Evolutionary conservation across 2,888 invertebrate genomes (phyloP).

Genomic region (Zygogramma bicolorata): DNA sequence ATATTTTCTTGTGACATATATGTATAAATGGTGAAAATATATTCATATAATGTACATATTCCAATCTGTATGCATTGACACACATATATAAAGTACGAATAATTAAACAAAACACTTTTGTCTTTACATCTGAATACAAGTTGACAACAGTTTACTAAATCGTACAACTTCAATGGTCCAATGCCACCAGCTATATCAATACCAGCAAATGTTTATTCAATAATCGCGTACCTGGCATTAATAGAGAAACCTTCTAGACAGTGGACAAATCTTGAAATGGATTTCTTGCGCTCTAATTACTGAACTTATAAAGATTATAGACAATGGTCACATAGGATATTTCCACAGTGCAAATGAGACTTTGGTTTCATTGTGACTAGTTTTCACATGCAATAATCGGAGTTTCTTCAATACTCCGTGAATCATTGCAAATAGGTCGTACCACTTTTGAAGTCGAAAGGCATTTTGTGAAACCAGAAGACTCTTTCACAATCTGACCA

Average conservation of each 20-base stretch:
- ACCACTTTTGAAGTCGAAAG: background rate
- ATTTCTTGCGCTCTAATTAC: background rate
- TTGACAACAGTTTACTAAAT: background rate
- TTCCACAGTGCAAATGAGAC: background rate
- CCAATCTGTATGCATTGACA: slow-evolving; percentile 25
- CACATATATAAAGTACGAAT: slow-evolving; percentile 38
- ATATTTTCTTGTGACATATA: slow-evolving; percentile 36
- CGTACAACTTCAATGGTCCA: background rate
- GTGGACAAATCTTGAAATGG: background rate
- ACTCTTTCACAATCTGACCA: background rate
- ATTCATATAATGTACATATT: slow-evolving; percentile 22
- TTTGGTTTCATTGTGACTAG: background rate
- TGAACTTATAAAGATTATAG: background rate
- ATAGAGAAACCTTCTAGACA: background rate
- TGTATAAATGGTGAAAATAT: slow-evolving; percentile 41
- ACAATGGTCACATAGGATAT: background rate
- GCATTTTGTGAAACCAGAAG: background rate
- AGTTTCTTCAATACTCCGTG: too few species aligned
- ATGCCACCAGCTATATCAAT: background rate
- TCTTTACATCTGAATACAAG: background rate
- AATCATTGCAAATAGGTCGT: background rate
- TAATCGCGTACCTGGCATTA: too few species aligned
- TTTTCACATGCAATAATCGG: background rate
- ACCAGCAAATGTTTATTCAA: too few species aligned
- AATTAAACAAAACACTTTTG: slow-evolving; percentile 22